Evolutionary conservation across 2,888 invertebrate genomes (phyloP).

Genomic region (Amorpha juglandis): DNA sequence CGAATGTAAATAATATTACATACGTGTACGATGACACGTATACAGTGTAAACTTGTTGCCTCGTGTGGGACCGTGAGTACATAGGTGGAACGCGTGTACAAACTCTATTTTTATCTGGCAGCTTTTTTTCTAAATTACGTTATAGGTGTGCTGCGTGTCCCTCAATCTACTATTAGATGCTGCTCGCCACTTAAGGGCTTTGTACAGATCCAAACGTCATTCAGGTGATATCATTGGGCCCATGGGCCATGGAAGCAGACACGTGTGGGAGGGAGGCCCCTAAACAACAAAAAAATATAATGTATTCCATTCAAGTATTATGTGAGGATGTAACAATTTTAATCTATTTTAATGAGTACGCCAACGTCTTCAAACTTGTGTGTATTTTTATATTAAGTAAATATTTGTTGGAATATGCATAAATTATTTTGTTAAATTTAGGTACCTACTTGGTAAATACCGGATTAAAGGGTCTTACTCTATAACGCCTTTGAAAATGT

Average conservation of each 20-base stretch:
- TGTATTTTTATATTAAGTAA: slow-evolving; percentile 1
- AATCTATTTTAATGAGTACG: not conserved
- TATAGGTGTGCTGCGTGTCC: slow-evolving; percentile 30
- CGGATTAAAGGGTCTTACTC: not conserved
- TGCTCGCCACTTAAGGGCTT: not conserved
- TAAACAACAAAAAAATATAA: slow-evolving; percentile 6
- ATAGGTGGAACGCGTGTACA: slow-evolving; percentile 46
- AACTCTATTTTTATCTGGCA: slow-evolving; percentile 59
- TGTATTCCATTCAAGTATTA: slow-evolving; percentile 8
- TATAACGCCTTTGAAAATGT: not conserved
- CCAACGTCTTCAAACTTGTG: not conserved
- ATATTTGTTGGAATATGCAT: not conserved
- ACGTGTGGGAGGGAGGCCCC: not conserved
- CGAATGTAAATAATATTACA: slow-evolving; percentile 12
- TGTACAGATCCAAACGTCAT: not conserved
- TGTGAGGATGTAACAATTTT: slow-evolving; percentile 16
- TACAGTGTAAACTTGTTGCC: slow-evolving; percentile 49
- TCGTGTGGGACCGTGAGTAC: slow-evolving; percentile 52
- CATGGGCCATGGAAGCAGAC: not conserved
- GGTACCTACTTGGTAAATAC: not conserved
- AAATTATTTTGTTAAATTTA: too few relatives aligned
- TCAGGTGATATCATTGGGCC: not conserved
- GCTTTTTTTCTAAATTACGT: slow-evolving; percentile 61
- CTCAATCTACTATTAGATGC: slow-evolving; percentile 13
- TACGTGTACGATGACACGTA: slow-evolving; percentile 18